These are phyloP conservation scores for Eremophila alpestris DNA, from an alignment of 2,797 vertebrate species.

Conservation along the genomic window DNA sequence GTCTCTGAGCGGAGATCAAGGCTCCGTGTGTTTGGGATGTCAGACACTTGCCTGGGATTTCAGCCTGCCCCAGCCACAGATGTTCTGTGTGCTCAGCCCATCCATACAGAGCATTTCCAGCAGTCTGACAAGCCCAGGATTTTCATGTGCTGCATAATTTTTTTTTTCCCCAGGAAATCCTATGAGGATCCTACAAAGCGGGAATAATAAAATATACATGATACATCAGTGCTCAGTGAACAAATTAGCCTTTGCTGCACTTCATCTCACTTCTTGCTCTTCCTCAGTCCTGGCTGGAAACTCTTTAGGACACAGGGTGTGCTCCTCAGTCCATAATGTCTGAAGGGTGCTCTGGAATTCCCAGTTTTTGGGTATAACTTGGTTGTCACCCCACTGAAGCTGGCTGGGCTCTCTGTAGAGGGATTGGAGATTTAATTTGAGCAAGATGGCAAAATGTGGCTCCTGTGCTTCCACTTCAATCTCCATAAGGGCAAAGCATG, in stretches of 20 bases:
- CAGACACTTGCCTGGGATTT: conserved; percentile 17
- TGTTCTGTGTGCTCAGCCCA: neutral
- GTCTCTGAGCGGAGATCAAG: neutral
- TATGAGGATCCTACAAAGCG: conserved; percentile 2
- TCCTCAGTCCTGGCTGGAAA: neutral
- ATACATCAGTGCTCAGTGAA: conserved; percentile 5
- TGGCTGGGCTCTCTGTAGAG: neutral
- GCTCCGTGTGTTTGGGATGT: neutral
- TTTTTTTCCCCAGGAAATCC: conserved; percentile 1
- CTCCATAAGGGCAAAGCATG: neutral
- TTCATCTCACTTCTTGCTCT: neutral
- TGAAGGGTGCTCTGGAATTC: neutral
- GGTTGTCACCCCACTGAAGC: neutral
- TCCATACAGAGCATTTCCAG: neutral
- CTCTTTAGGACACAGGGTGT: neutral
- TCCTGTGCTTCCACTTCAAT: neutral
- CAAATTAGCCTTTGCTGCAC: neutral
- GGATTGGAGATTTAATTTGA: neutral
- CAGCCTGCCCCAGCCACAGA: neutral
- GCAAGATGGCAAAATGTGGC: neutral
- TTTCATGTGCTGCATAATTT: neutral
- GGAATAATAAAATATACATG: conserved; percentile 54
- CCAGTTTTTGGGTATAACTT: neutral
- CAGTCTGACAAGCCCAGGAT: neutral
- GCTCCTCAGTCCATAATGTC: neutral